Percentiles rank a stretch among this genome's conserved stretches.
phyloP scores from a whole-genome alignment of 2,113 vertebrate genomes.

The Paracanthobrama guichenoti region DNA sequence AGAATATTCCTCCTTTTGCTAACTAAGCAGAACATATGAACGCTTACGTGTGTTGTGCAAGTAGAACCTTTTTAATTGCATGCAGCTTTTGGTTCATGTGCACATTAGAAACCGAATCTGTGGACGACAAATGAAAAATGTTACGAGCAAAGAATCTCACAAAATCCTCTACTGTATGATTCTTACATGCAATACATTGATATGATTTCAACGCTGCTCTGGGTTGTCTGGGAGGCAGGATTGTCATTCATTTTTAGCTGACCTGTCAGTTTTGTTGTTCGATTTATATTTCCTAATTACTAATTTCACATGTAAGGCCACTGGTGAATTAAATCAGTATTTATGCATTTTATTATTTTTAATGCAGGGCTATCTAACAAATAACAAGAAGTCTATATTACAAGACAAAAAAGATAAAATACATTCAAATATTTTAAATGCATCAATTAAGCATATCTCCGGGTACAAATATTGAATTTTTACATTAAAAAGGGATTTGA shows the following conservation, averaged over 20 bases:
- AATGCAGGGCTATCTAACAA: background rate
- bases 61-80: background rate
- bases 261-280: no score
- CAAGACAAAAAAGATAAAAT: no score
- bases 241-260: no score
- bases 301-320: no score
- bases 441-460: no score
- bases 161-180: no score
- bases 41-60: background rate
- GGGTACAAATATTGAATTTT: background rate
- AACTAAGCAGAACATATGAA: background rate
- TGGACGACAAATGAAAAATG: conserved; percentile 6
- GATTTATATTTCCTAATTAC: background rate
- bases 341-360: background rate
- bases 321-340: no score
- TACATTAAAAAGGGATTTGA: background rate
- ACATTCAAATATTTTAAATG: no score
- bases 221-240: no score
- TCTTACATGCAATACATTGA: background rate
- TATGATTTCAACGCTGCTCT: background rate
- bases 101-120: background rate
- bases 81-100: background rate
- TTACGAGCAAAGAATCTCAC: background rate
- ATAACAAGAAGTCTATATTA: background rate
- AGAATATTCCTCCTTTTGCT: background rate